Evolutionary conservation across 2,888 invertebrate genomes (phyloP), one percentile per base, ranked within the genome.

Genomic region (Tribolium freemani): DNA sequence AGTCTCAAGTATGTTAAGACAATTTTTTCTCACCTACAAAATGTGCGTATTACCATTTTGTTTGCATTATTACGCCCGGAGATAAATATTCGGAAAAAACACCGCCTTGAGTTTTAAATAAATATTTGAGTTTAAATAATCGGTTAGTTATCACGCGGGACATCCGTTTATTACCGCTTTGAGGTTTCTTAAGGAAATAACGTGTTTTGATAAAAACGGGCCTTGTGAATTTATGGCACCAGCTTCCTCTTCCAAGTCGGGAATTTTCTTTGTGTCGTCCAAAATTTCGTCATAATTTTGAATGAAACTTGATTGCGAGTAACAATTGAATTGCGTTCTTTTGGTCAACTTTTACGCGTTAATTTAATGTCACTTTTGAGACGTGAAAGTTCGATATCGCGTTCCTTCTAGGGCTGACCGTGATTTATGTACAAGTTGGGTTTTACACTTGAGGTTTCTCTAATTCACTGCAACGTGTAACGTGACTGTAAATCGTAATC

Each of bases 131-230:
- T 53, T 9, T 16, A 38, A 60, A 45, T 61, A 69, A 71, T 67
- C 60, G 48, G 45, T 11, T 20, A 20, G 10, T 61, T 70, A 63
- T 70, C 63, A 30, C 56, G 13, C 45, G 56, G 63, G 69, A 69
- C 54, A 56, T 70, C 69, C 69, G 69, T 56, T 69, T 30, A 30
- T 31, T 46, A 63, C 54, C 54, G 38, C 57, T 72, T 67, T 69
- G 70, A 68, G 75, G 74, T 75, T 75, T 66, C 58, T 45, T 69
- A 73, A 77, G 76, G 76, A 77, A 78, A 72, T 60, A 38, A 64
- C 63, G 74, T 72, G 73, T 77, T 76, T 77, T 78, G 69, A 69
- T 69, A 60, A 53, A 38, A 38, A 38, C n/a, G 16, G 58, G 48
- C 26, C 26, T 48, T 57, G 30, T 31, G 46, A 64, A 54, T 16